Conservation (phyloP, 1,140 invertebrate genomes). For the Himalopsyche phryganea region DNA sequence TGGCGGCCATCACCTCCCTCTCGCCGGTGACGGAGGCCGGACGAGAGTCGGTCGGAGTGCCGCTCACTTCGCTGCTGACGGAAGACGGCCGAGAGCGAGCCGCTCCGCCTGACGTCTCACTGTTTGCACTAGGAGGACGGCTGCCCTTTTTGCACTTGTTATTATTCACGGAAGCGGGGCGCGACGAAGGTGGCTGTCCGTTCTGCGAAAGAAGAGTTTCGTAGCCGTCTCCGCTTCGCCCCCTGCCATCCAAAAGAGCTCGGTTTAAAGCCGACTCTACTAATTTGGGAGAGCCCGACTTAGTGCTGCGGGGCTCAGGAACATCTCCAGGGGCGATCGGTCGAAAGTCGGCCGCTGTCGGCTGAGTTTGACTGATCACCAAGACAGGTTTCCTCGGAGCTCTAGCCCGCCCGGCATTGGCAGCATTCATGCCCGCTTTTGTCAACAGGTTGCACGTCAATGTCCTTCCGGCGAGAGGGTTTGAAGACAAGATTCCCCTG, state of each 20-base stretch:
- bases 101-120: slow-evolving; percentile 8
- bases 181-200: slow-evolving; percentile 35
- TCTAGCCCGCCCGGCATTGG: slow-evolving; percentile 26
- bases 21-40: slow-evolving; percentile 49
- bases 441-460: slow-evolving; percentile 22
- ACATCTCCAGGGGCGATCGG: slow-evolving; percentile 25
- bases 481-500: slow-evolving; percentile 28
- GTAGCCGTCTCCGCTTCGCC: slow-evolving; percentile 17
- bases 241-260: slow-evolving; percentile 20
- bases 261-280: slow-evolving; percentile 31
- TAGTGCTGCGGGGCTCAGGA: slow-evolving; percentile 17
- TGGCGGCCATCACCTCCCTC: slow-evolving; percentile 5
- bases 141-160: slow-evolving; percentile 35
- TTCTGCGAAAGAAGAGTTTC: slow-evolving; percentile 22
- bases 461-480: slow-evolving; percentile 28
- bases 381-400: slow-evolving; percentile 25
- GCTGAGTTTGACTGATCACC: slow-evolving; percentile 26
- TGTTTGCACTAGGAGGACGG: slow-evolving; percentile 31
- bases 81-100: slow-evolving; percentile 38
- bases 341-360: slow-evolving; percentile 30
- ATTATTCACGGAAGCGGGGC: slow-evolving; percentile 40
- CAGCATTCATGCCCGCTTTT: slow-evolving; percentile 26
- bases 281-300: slow-evolving; percentile 29
- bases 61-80: slow-evolving; percentile 39
- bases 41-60: slow-evolving; percentile 37